These are phyloP conservation scores for Nezara viridula DNA, from an alignment of 2,888 invertebrate genomes.

Conservation along the genomic window DNA sequence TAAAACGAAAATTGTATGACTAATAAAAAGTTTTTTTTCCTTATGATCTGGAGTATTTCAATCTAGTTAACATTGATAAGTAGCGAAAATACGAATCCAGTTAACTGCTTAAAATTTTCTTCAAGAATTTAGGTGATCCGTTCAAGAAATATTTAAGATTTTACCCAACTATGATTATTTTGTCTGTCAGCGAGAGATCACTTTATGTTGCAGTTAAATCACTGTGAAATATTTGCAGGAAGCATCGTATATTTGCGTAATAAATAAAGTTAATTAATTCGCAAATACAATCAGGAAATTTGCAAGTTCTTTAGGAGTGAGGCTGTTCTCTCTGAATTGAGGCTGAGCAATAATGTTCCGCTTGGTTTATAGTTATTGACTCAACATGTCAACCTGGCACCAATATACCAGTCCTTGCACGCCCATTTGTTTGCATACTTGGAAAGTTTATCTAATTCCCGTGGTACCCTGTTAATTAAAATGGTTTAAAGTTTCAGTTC, in stretches of 20 bases:
- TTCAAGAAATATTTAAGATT: too few relatives aligned
- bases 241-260: background rate
- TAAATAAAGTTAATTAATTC: background rate
- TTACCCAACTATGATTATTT: too few relatives aligned
- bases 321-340: background rate
- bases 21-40: too few relatives aligned
- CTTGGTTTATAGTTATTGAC: background rate
- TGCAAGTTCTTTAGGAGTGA: conserved; percentile 1
- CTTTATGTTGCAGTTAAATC: too few relatives aligned
- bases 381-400: background rate
- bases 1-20: too few relatives aligned
- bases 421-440: conserved; percentile 11
- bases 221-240: too few relatives aligned
- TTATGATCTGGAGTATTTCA: too few relatives aligned
- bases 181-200: too few relatives aligned
- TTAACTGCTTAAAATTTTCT: too few relatives aligned
- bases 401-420: background rate
- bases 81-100: too few relatives aligned
- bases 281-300: background rate
- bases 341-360: background rate
- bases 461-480: background rate
- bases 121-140: too few relatives aligned
- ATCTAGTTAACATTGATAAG: too few relatives aligned
- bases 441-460: background rate
- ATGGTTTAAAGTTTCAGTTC: background rate